Evolutionary conservation across 2,797 vertebrate species (phyloP), one percentile per base, ranked within the genome.

Genomic region (Poecilia picta): DNA sequence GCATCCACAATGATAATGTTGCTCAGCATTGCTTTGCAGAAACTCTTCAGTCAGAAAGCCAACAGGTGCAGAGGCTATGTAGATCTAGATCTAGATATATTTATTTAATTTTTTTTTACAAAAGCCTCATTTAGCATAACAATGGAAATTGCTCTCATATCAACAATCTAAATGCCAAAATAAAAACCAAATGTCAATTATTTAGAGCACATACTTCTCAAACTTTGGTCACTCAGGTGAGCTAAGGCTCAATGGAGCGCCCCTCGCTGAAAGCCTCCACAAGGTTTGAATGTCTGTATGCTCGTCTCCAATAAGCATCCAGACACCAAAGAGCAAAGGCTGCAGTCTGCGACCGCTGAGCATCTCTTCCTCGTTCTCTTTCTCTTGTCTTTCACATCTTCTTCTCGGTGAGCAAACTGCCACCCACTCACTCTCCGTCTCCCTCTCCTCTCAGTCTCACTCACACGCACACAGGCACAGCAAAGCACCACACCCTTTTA

Each of bases 401-500:
- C 83, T 74, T 82, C 83, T 89, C 88, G 81, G 83, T 80, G 81
- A 88, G 80, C 82, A 83, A 88, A 87, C 91, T 93, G 86, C 93
- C 90, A 88, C 91, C 89, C 92, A 91, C 92, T 89, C 91, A 79
- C 75, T 84, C 86, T 87, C 78, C 55, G 76, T 10, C 84, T 66
- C 83, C 57, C 11, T 59, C 55, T 11, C 72, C 72, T 59, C 59
- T 25, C 41, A 70, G 66, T 43, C 68, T 36, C 89, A 31, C 64
- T 74, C 64, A 77, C 10, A 80, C 85, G 49, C 64, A 78, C 11
- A 79, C 77, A 89, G 64, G 79, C 91, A 86, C 77, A 81, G 90
- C 78, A 3, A 82, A 91, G 94, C 92, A 95, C 95, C 94, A 95
- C 95, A 94, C 95, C 94, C 95, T 95, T 95, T 94, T 89, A 95